Conservation (phyloP, 1,140 invertebrate genomes). For the Epicauta chinensis region DNA sequence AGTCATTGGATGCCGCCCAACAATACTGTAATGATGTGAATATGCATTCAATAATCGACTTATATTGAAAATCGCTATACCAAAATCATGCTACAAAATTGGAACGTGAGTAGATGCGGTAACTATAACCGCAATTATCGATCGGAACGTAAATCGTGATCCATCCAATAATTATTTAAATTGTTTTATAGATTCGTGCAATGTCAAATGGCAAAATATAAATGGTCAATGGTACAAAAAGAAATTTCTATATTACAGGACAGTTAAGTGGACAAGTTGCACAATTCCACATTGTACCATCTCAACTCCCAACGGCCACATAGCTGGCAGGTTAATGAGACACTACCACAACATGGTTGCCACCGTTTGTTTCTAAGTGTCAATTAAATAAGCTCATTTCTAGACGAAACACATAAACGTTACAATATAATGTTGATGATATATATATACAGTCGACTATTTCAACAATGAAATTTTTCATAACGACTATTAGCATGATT, state of each 20-base stretch:
- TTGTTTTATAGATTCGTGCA: too few relatives aligned
- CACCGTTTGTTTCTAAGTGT: slow-evolving; percentile 1
- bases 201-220: not conserved
- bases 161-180: slow-evolving; percentile 2
- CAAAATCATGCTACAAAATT: too few relatives aligned
- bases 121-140: too few relatives aligned
- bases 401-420: not conserved
- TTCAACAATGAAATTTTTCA: too few relatives aligned
- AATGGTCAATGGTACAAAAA: slow-evolving; percentile 5
- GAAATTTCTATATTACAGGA: not conserved
- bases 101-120: too few relatives aligned
- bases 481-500: too few relatives aligned
- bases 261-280: not conserved
- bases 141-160: not conserved
- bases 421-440: not conserved
- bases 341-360: not conserved
- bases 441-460: too few relatives aligned
- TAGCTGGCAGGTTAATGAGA: slow-evolving; percentile 7
- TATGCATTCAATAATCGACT: too few relatives aligned
- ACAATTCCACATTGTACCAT: not conserved
- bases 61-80: too few relatives aligned
- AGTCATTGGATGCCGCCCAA: too few relatives aligned
- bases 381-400: not conserved
- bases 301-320: not conserved
- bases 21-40: too few relatives aligned